Evolutionary conservation across 1,140 invertebrate genomes (phyloP), one percentile per base, ranked within the genome.

Genomic region (Trichoplusia ni): DNA sequence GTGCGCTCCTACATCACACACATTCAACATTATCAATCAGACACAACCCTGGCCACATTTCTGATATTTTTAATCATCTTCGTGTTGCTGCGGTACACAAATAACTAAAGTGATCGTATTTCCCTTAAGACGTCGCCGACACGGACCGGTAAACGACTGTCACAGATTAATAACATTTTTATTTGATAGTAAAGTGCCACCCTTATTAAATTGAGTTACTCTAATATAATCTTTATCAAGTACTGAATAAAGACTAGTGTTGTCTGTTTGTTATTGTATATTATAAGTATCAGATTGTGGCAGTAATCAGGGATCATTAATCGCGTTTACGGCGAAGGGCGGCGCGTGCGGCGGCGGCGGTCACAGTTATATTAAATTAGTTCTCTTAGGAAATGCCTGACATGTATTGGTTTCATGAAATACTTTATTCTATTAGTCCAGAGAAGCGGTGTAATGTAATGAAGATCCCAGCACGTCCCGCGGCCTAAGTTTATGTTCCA

Each of bases 91-190:
- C 13, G 27, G 42, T n/a, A 33, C 2, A 51, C 29, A 33, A 51
- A 21, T 19, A 35, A 19, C 16, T 21, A 51, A 14, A 51, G 19
- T 25, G 18, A 7, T 9, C 18, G 19, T n/a, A 33, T 18, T 14
- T 19, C 16, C 27, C n/a, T 9, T 2, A 5, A 31, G 25, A 33
- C 13, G 11, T 31, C 23, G 25, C 23, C 13, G 16, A 1, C 16
- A 8, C 13, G 23, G 44, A 16, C 33, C 8, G n/a, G 14, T 13
- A 40, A 16, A 13, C n/a, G 33, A 2, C n/a, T 37, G 18, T 54
- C 47, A 54, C 9, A 35, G 13, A 54, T 54, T 38, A 54, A 40
- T 54, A 40, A 40, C 33, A 54, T 14, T 54, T 54, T 54, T 54
- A 54, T 38, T 38, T 54, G 21, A 38, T 18, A 25, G 33, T 25